These are phyloP conservation scores for Aphidius ervi DNA, from an alignment of 1,140 invertebrate species.

Conservation along the genomic window DNA sequence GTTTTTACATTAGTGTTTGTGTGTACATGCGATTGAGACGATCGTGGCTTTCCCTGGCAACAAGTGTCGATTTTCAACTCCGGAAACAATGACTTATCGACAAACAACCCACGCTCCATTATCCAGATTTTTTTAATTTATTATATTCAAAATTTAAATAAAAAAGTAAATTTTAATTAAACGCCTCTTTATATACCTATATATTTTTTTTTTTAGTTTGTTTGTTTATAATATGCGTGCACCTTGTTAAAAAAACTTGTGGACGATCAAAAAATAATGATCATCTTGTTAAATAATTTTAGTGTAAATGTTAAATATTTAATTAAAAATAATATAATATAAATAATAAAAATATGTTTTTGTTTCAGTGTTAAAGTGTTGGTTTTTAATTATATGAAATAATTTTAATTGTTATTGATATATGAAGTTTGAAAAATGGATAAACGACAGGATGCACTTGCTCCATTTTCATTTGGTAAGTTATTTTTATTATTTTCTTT, in stretches of 20 bases:
- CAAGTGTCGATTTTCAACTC: conserved; percentile 28
- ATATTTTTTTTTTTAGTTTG: too few species aligned
- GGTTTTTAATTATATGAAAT: conserved; percentile 4
- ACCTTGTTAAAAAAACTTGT: too few species aligned
- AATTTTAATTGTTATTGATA: neutral
- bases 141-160: neutral
- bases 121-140: conserved; percentile 3
- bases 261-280: too few species aligned
- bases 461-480: conserved; percentile 49
- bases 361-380: neutral
- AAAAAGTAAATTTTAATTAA: neutral
- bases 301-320: neutral
- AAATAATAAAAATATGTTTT: neutral
- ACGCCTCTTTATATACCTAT: too few species aligned
- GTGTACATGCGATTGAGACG: neutral
- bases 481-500: conserved; percentile 19
- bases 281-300: too few species aligned
- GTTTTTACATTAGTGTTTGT: too few species aligned
- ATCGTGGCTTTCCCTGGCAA: conserved; percentile 31
- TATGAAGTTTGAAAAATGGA: conserved; percentile 35
- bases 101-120: conserved; percentile 9
- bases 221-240: too few species aligned
- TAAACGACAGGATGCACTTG: conserved; percentile 44
- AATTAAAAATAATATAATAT: too few species aligned
- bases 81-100: conserved; percentile 20